Percentiles rank a stretch among this genome's conserved stretches.
Evolutionary conservation across 2,888 invertebrate species (phyloP).

Genomic region (Xylota segnis): DNA sequence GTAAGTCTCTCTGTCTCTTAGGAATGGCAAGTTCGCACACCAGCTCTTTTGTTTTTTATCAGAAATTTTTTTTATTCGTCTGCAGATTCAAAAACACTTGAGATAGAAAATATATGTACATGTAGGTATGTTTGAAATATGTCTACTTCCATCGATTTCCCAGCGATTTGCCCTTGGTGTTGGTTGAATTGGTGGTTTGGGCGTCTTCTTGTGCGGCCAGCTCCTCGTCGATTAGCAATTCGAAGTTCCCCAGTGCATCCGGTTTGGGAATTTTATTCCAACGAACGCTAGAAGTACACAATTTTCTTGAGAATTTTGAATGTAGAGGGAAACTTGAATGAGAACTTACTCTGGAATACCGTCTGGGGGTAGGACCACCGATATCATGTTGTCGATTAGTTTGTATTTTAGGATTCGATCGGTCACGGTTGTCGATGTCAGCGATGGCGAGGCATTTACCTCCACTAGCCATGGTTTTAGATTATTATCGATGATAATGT

Average conservation of each 20-base stretch:
- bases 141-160: conserved; percentile 82
- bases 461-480: conserved; percentile 97
- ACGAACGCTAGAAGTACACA: conserved; percentile 87
- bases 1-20: conserved; percentile 39
- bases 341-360: conserved; percentile 92
- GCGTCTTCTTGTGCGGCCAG: conserved; percentile 88
- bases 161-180: conserved; percentile 74
- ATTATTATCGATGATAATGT: conserved; percentile 97
- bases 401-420: conserved; percentile 97
- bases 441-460: conserved; percentile 97
- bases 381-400: conserved; percentile 95
- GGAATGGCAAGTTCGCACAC: conserved; percentile 23
- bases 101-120: background rate
- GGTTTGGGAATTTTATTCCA: conserved; percentile 93
- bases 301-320: conserved; percentile 17
- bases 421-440: conserved; percentile 97
- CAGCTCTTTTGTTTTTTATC: conserved; percentile 59
- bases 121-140: background rate
- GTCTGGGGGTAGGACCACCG: conserved; percentile 94
- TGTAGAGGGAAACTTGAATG: background rate
- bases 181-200: conserved; percentile 60
- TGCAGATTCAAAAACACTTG: background rate
- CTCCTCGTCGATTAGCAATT: conserved; percentile 93
- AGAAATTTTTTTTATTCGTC: conserved; percentile 10
- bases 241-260: conserved; percentile 93